Evolutionary conservation across 2,888 invertebrate genomes (phyloP).

Genomic region (Meteorus colon): DNA sequence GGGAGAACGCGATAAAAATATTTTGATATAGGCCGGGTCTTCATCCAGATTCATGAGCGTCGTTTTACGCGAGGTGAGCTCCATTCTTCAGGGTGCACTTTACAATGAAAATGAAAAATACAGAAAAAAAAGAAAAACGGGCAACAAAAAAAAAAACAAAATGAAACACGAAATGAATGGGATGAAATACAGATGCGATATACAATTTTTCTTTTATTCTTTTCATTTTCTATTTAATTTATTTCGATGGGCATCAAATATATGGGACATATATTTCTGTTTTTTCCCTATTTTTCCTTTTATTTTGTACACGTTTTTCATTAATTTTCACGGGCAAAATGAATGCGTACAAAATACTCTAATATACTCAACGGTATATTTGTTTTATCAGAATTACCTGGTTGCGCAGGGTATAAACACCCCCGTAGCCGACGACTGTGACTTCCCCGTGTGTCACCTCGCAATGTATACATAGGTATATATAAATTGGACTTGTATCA

Average conservation of each 20-base stretch:
- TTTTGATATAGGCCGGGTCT: slow-evolving; percentile 40
- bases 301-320: slow-evolving; percentile 22
- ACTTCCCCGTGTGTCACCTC: slow-evolving; percentile 2
- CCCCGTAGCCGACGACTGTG: not conserved
- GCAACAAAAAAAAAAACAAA: not conserved
- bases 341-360: slow-evolving; percentile 42
- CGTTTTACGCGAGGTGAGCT: slow-evolving; percentile 39
- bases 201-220: slow-evolving; percentile 27
- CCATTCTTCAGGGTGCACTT: slow-evolving; percentile 38
- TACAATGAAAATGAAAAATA: slow-evolving; percentile 30
- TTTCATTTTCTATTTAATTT: slow-evolving; percentile 23
- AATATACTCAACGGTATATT: slow-evolving; percentile 42
- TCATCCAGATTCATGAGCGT: slow-evolving; percentile 45
- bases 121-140: slow-evolving; percentile 24
- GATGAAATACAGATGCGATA: slow-evolving; percentile 31
- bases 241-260: slow-evolving; percentile 17
- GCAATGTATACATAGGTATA: not conserved
- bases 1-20: slow-evolving; percentile 45
- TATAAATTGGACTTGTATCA: slow-evolving; percentile 37
- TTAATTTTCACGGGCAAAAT: slow-evolving; percentile 31
- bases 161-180: slow-evolving; percentile 4
- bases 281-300: not conserved
- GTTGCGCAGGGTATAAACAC: not conserved
- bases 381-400: slow-evolving; percentile 35
- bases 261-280: not conserved